Evolutionary conservation across 2,113 vertebrate genomes (phyloP), one percentile per base, ranked within the genome.

Genomic region (Zeus faber): DNA sequence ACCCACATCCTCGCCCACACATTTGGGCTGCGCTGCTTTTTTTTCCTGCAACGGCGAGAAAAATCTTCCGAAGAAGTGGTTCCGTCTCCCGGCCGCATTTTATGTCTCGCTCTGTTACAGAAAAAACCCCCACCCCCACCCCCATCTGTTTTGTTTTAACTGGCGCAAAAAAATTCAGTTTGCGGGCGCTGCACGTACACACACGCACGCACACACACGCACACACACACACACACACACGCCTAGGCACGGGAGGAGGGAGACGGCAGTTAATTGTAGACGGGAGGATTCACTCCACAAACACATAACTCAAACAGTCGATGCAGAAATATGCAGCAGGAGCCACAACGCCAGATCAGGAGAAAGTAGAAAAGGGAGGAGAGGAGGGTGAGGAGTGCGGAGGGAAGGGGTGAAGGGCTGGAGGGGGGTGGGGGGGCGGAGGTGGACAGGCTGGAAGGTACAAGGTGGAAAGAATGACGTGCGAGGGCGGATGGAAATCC

Each of bases 61-160:
- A n/a, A 65, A 67, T 71, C 62, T n/a, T 70, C 52, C 66, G n/a
- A n/a, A 57, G 55, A 70, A 55, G 44, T 16, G 14, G 7, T 45
- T 45, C 26, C 9, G 39, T 4, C 47, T 66, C 27, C 35, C 44
- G 23, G 48, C 60, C 56, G 51, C 62, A 25, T n/a, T 63, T 80
- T 54, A 11, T 61, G 62, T 61, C 59, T 58, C 52, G 17, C 17
- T 20, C 4, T 16, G 5, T 49, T 65, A 64, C 47, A 60, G 58
- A 56, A 66, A 54, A 76, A 47, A 20, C 83, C n/a, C n/a, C n/a
- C n/a, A n/a, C n/a, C n/a, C n/a, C n/a, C n/a, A n/a, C n/a, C n/a
- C n/a, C n/a, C n/a, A 85, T 87, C 78, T 85, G 85, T 65, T 85
- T 79, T 68, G 51, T 69, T 83, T 85, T 79, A 85, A 56, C 31